Percentiles rank a stretch among this genome's conserved stretches.
Evolutionary conservation across 2,888 invertebrate species (phyloP).

Genomic region (Acrocyrtus sp.): DNA sequence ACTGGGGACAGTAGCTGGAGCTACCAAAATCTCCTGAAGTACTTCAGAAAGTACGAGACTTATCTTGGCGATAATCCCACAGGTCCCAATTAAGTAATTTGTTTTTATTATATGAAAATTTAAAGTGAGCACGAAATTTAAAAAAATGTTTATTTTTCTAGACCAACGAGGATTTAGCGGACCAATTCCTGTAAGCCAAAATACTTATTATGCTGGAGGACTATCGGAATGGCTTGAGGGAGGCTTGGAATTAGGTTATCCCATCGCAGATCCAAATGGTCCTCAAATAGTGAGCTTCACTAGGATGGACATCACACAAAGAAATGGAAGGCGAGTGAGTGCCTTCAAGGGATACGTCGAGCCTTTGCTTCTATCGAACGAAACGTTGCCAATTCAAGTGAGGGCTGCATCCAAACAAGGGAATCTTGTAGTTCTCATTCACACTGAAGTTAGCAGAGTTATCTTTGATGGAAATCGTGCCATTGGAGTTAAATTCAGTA

Average conservation of each 20-base stretch:
- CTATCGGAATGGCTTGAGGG: not conserved
- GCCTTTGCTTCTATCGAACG: not conserved
- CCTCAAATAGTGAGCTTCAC: constrained; percentile 3
- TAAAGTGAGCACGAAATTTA: too few species aligned
- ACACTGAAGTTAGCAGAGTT: not conserved
- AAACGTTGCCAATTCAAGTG: too few species aligned
- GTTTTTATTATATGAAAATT: too few species aligned
- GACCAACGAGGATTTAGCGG: not conserved
- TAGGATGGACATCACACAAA: not conserved
- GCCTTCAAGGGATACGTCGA: not conserved
- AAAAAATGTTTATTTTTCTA: too few species aligned
- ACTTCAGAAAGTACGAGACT: not conserved
- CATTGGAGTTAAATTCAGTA: not conserved
- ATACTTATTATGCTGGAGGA: not conserved
- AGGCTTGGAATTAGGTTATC: not conserved
- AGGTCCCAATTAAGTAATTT: too few species aligned
- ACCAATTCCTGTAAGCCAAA: not conserved
- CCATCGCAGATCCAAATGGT: not conserved
- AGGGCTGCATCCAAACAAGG: too few species aligned
- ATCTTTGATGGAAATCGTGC: not conserved
- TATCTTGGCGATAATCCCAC: not conserved
- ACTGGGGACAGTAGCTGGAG: not conserved
- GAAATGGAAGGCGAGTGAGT: constrained; percentile 8
- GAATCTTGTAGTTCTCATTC: not conserved
- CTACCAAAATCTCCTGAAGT: not conserved